phyloP scores from a whole-genome alignment of 2,797 vertebrate genomes.

The Tiaroga cobitis region DNA sequence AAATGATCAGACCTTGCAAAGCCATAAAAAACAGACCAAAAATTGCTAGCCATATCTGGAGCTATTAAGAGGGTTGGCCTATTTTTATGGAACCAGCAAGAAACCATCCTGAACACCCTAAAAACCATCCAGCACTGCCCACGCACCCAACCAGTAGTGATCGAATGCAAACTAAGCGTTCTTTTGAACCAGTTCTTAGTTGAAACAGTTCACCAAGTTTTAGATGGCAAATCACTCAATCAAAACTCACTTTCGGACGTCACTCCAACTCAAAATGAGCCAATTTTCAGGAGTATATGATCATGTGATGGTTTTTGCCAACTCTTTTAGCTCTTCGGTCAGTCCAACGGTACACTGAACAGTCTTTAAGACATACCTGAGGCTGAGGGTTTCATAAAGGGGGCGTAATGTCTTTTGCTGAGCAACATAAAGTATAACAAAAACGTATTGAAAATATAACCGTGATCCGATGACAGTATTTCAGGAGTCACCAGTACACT shows the following conservation, averaged over 20 bases:
- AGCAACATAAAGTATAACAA: too few species aligned
- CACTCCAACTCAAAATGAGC: background rate
- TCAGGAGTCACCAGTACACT: too few species aligned
- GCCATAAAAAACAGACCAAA: background rate
- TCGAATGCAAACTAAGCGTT: background rate
- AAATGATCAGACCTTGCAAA: background rate
- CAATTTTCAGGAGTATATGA: background rate
- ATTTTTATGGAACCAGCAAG: background rate
- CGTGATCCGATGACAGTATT: too few species aligned
- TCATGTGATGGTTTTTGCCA: background rate
- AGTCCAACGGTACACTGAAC: background rate
- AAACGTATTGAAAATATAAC: too few species aligned
- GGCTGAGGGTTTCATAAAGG: too few species aligned
- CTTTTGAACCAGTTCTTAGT: background rate
- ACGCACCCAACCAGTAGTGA: background rate
- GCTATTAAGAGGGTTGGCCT: background rate
- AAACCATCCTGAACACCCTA: background rate
- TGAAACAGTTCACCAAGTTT: background rate
- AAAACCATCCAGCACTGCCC: background rate
- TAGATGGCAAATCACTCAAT: background rate
- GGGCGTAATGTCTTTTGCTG: too few species aligned
- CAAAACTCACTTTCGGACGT: background rate
- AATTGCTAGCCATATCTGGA: background rate
- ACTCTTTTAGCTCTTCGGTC: background rate
- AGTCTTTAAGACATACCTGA: background rate